phyloP scores from a whole-genome alignment of 2,797 vertebrate genomes.

The Alcedo quadribrachys region DNA sequence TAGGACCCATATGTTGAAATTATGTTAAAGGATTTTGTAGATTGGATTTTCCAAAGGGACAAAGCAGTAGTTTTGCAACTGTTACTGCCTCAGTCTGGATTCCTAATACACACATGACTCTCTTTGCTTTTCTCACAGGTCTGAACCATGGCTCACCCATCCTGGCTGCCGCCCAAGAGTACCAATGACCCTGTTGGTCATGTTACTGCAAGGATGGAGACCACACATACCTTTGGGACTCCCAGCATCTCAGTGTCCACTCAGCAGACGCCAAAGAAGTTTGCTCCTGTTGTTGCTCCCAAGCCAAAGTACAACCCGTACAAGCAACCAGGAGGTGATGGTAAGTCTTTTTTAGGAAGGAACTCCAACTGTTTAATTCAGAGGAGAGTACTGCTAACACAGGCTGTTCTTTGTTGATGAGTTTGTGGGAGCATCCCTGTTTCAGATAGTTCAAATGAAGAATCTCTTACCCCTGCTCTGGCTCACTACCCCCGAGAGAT shows the following conservation, averaged over 20 bases:
- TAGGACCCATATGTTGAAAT: background rate
- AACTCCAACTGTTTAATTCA: background rate
- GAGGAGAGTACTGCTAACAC: background rate
- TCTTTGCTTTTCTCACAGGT: slow-evolving; percentile 45
- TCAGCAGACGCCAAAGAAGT: slow-evolving; percentile 95
- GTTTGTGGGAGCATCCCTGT: background rate
- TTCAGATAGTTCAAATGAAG: background rate
- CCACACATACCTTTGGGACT: slow-evolving; percentile 90
- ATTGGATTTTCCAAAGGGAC: background rate
- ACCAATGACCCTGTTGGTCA: slow-evolving; percentile 86
- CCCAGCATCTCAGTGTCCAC: slow-evolving; percentile 95
- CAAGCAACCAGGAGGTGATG: slow-evolving; percentile 83
- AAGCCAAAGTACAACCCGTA: slow-evolving; percentile 98
- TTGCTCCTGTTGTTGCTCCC: slow-evolving; percentile 93
- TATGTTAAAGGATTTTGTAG: background rate
- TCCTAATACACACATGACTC: rapidly evolving
- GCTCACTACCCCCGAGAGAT: background rate
- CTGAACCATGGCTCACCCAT: slow-evolving; percentile 81
- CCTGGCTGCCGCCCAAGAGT: slow-evolving; percentile 88
- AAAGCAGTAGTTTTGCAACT: background rate
- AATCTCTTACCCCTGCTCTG: background rate
- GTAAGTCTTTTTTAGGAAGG: slow-evolving; percentile 74
- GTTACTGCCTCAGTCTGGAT: background rate
- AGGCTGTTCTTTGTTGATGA: background rate
- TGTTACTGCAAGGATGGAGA: slow-evolving; percentile 93